Conservation (phyloP, 1,140 invertebrate genomes). For the Bombus consobrinus region DNA sequence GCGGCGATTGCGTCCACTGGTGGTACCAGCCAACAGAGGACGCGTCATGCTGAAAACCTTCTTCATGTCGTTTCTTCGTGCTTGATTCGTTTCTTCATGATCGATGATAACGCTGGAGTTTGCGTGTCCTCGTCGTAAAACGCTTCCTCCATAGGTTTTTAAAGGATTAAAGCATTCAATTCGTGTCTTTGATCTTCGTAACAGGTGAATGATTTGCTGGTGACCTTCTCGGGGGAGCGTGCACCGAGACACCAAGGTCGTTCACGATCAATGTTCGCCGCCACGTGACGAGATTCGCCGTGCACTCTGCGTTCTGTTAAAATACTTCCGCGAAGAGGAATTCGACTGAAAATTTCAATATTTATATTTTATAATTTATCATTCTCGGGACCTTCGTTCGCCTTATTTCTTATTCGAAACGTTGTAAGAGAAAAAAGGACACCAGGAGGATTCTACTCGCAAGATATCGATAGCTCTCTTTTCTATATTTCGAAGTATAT, state of each 20-base stretch:
- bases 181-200: neutral
- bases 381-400: neutral
- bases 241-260: slow-evolving; percentile 57
- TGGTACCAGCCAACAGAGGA: neutral
- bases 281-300: slow-evolving; percentile 69
- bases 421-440: neutral
- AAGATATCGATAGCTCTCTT: neutral
- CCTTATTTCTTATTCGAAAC: neutral
- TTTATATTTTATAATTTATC: neutral
- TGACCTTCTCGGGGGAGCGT: slow-evolving; percentile 30
- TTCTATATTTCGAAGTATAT: neutral
- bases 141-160: slow-evolving; percentile 7
- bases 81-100: neutral
- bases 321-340: neutral
- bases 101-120: slow-evolving; percentile 1
- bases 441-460: neutral
- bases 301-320: neutral
- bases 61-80: neutral
- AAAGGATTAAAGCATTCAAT: neutral
- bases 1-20: neutral
- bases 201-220: slow-evolving; percentile 27
- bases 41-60: slow-evolving; percentile 5
- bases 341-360: neutral
- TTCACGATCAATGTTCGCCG: slow-evolving; percentile 58
- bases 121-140: slow-evolving; percentile 7